Base-by-base conservation (phyloP, 2,113 vertebrate species). In the Pollimyrus isidori region DNA sequence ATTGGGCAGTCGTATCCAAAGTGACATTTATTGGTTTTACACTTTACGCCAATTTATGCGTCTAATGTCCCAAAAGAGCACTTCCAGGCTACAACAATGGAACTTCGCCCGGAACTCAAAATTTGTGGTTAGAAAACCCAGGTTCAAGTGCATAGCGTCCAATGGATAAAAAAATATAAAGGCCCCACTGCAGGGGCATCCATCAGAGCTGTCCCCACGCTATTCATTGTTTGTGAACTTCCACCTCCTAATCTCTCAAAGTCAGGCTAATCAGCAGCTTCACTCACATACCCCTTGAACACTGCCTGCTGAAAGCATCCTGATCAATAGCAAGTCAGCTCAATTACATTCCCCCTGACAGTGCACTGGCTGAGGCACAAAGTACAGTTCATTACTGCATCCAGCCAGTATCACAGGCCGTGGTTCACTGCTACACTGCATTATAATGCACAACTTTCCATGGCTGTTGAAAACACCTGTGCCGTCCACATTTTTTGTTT, bases 271-370 rank as follows among this genome's bases (percentile, higher is more conserved):
- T 52, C 35, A 26, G 62, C 35, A 7, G 76, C 49, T 23, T 50
- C 50, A 45, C 52, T 23, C 73, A 42, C 50, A 35, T 76, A 23
- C 49, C 42, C 39, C 46, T 7, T 19, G 69, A 82, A 82, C 76
- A 21, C n/a, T 11, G 49, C 48, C 23, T 39, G 45, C 69, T 35
- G 7, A 88, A 48, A 76, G 87, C 73, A 80, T 42, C 73, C 87
- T 30, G 87, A 88, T 88, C 87, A 19, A 88, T 88, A 50, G 48
- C 10, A 7, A 88, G 62, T 23, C 87, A 17, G 62, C 69, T 53
- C 69, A 42, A 42, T 82, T 82, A 76, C 62, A 21, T 56, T 50
- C 19, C 42, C 69, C 73, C 65, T 15, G 73, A 83, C 45, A 82
- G 49, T 52, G 7, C 23, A 48, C 9, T 53, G 73, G 50, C 17